Base-by-base conservation (phyloP, 2,797 vertebrate species). In the Poeciliopsis presidionis region DNA sequence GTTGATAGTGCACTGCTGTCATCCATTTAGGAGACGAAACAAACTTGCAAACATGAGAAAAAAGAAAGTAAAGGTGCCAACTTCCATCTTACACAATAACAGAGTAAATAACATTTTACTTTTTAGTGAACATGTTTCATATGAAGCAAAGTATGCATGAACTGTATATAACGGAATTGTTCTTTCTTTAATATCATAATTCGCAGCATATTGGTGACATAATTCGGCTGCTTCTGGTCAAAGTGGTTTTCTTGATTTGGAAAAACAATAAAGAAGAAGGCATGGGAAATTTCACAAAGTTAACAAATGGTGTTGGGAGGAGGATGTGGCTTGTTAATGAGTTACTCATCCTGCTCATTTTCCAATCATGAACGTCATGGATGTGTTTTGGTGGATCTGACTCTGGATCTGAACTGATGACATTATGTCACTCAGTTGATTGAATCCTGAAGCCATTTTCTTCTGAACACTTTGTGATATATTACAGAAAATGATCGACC, bases 231-330 rank as follows among this genome's bases (percentile, higher is more conserved):
- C 75, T 88, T 72, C 57, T 41, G 47, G 69, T 87, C 85, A 83
- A 85, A 69, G 87, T 85, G 75, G 89, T 83, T 84, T 65, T 5
- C 7, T 57, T 59, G 63, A 72, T 87, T 78, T 87, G 82, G 72
- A 85, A 89, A 87, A 72, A 75, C 78, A 91, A 90, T 87, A 82
- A 91, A 83, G 63, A 85, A 74, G 86, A 84, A 86, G 76, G 71
- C 83, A 86, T 88, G 61, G 78, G 81, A 86, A 81, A 83, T 78
- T 88, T 89, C 78, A 93, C 85, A 86, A 85, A 77, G 78, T 90
- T 90, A 89, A 90, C 86, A 80, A 85, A 77, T 49, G 45, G 36
- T 81, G 69, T 74, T 61, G 81, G 71, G 41, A 80, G 75, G 70
- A 86, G 84, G 82, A 73, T 61, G 72, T 76, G 78, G 84, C 55